Base-by-base conservation (phyloP, 1,140 invertebrate genomes). In the Dreissena rostriformis region DNA sequence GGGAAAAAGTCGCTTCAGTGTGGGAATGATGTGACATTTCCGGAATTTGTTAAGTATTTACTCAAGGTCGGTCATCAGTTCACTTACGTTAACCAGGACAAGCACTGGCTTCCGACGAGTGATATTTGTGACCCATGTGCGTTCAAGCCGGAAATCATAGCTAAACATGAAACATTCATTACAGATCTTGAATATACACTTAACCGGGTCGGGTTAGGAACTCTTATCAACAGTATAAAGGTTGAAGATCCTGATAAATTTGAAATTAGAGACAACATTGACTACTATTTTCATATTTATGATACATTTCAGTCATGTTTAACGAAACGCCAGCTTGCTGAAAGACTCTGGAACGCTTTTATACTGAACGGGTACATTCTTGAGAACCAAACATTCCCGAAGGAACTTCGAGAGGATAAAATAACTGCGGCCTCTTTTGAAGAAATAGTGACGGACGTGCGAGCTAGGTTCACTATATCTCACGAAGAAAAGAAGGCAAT, bases 91-190 rank as follows among this genome's bases (percentile, higher is more conserved):
- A 74, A 75, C 17, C 70, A 87, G 52, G 86, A 89, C 76, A 80
- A 87, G 53, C 88, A 89, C 74, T 89, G 88, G 88, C 57, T 72
- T 28, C 85, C 87, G 11, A 67, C 82, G n/a, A 72, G 63, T 24
- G 57, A 85, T 61, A 63, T 85, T 15, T 89, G 86, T 76, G 79
- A 85, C 63, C 87, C 86, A 0, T 89, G 88, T 63, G 2, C 29
- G n/a, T 84, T 86, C 22, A 74, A 82, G 12, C 84, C 83, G 5
- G 39, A 88, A 67, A n/a, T 87, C 22, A 82, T 89, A 19, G 87
- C 83, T 6, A 89, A 89, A 52, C 82, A 86, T 14, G 88, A 89
- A 70, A 86, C 88, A 1, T 89, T 88, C 51, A 28, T 65, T 0
- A 15, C 65, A 1, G 88, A 89, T 57, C 49, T 74, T 11, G 66